Conservation (phyloP, 1,140 invertebrate species). For the Drusus annulatus region DNA sequence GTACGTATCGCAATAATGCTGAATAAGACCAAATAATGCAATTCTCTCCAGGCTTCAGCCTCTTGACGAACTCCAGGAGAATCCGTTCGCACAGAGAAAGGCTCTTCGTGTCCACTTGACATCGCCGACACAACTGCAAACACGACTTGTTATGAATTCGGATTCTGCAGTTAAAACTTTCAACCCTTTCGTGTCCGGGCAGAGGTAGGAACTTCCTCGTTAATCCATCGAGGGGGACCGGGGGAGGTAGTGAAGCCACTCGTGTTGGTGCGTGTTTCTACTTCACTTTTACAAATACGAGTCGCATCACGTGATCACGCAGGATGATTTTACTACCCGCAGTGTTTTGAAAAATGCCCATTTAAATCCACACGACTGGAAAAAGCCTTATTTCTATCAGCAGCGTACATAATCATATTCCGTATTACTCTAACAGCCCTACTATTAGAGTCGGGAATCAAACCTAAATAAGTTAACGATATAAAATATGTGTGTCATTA, state of each 20-base stretch:
- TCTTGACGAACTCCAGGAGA: background rate
- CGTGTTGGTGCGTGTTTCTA: constrained; percentile 7
- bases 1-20: background rate
- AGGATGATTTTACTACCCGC: background rate
- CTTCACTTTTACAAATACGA: background rate
- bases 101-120: background rate
- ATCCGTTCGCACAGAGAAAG: background rate
- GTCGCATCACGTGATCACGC: constrained; percentile 9
- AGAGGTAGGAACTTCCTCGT: constrained; percentile 28
- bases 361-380: constrained; percentile 7
- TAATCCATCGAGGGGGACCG: background rate
- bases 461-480: too few species aligned
- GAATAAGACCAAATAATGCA: background rate
- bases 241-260: constrained; percentile 25
- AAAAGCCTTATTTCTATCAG: background rate
- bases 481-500: too few species aligned
- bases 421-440: too few species aligned
- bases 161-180: background rate
- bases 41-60: background rate
- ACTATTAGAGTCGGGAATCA: background rate
- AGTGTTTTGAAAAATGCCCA: background rate
- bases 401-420: too few species aligned
- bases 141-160: background rate
- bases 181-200: constrained; percentile 8
- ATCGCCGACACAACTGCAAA: background rate